These are phyloP conservation scores for Malthinus seriepunctatus DNA, from an alignment of 2,888 invertebrate species.

Conservation along the genomic window DNA sequence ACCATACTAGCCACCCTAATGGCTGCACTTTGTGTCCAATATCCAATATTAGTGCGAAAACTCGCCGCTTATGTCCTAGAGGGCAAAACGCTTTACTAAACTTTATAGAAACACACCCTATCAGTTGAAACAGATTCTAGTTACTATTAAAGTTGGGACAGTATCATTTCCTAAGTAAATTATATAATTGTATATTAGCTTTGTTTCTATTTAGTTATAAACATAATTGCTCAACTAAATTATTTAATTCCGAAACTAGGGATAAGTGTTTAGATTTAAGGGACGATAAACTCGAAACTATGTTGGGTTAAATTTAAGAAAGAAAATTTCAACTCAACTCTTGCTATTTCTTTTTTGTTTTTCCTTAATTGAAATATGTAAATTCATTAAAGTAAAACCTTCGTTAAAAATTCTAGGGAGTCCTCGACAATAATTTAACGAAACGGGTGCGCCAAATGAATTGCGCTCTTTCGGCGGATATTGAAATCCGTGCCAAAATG, in stretches of 20 bases:
- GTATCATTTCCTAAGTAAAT: conserved; percentile 6
- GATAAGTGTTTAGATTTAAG: no score
- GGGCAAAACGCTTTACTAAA: conserved; percentile 20
- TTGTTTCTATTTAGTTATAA: not conserved
- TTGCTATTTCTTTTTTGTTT: conserved; percentile 1
- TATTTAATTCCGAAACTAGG: not conserved
- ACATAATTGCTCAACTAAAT: not conserved
- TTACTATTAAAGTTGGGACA: conserved; percentile 6
- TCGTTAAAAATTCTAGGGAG: conserved; percentile 27
- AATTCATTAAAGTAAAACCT: conserved; percentile 24
- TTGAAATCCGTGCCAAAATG: conserved; percentile 28
- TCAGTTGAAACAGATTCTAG: conserved; percentile 24
- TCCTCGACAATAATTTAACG: conserved; percentile 25
- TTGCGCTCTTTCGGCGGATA: conserved; percentile 26
- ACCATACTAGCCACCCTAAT: conserved; percentile 35
- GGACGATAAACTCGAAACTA: not conserved
- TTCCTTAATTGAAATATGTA: conserved; percentile 20
- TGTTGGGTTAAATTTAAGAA: not conserved
- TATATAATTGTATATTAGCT: conserved; percentile 9
- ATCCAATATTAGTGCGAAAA: conserved; percentile 39
- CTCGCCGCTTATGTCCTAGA: conserved; percentile 28
- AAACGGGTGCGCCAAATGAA: conserved; percentile 29
- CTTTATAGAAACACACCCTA: conserved; percentile 20
- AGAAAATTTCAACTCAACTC: not conserved
- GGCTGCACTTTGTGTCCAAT: conserved; percentile 40